Evolutionary conservation across 2,888 invertebrate genomes (phyloP), one percentile per base, ranked within the genome.

Genomic region (Sylvicola cinctus): DNA sequence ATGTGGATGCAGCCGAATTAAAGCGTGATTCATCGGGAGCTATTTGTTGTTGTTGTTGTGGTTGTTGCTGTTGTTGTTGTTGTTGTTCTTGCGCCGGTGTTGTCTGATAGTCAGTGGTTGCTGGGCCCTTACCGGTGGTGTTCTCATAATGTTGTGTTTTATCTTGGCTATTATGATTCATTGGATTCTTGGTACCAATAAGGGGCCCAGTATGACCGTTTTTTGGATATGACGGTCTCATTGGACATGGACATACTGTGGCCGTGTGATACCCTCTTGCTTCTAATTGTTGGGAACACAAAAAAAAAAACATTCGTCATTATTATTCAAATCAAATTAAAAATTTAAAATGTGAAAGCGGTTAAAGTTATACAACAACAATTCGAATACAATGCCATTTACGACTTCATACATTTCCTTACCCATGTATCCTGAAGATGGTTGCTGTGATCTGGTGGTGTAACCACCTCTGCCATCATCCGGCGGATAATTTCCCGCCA

Each of bases 191-290:
- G 75, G 80, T 81, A 81, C 84, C 84, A 84, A 81, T 83, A 84
- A 80, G 84, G 80, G 84, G 84, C 74, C 85, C 85, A 85, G 84
- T 83, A 83, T 74, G 81, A 76, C 78, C 85, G 85, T 87, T 87
- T 87, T 85, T 85, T 85, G 85, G 81, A 85, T 83, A 85, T 72
- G 83, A 74, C 67, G 81, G 81, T 69, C 20, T 20, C 20, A 83
- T 73, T 65, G 84, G 81, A 69, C 84, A 85, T 50, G 84, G 80
- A 62, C 85, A 84, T 8, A 62, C 69, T 66, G 20, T 20, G 4
- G 5, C 20, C 8, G 20, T 20, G 20, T 20, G 69, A 55, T 38
- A 36, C 46, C 54, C 55, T 41, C 55, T 52, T 45, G 55, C 52
- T 48, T 58, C 39, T 39, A 29, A 30, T 72, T 65, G 56, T 72